phyloP scores from a whole-genome alignment of 2,888 invertebrate genomes.

The Drosophila imparisetae region DNA sequence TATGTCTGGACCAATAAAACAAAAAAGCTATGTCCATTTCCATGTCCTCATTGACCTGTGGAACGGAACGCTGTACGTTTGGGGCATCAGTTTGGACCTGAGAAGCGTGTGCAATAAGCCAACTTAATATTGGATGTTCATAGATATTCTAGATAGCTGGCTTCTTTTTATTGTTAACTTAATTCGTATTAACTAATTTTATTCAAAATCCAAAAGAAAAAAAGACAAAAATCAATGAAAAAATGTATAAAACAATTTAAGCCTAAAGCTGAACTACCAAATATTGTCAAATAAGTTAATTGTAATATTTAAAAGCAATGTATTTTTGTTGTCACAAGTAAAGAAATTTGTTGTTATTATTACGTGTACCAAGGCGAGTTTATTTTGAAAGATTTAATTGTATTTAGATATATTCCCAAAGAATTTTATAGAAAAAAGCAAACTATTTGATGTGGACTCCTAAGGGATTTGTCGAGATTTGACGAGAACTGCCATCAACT shows the following conservation, averaged over 20 bases:
- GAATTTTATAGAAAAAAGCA: not conserved
- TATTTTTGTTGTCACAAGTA: slow-evolving; percentile 34
- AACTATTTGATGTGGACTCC: not conserved
- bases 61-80: slow-evolving; percentile 1
- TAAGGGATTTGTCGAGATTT: fast-evolving
- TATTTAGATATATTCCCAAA: not conserved
- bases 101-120: slow-evolving; percentile 24
- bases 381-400: not conserved
- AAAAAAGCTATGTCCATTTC: not conserved
- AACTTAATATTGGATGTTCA: slow-evolving; percentile 10
- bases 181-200: slow-evolving; percentile 26
- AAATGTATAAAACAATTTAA: slow-evolving; percentile 15
- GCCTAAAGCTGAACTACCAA: slow-evolving; percentile 68
- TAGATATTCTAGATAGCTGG: slow-evolving; percentile 13
- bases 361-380: not conserved
- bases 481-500: not conserved
- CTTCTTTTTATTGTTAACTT: slow-evolving; percentile 6
- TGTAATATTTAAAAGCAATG: slow-evolving; percentile 35
- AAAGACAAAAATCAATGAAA: not conserved
- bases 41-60: slow-evolving; percentile 1
- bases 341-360: slow-evolving; percentile 32
- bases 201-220: slow-evolving; percentile 12
- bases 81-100: slow-evolving; percentile 12
- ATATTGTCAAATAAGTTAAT: slow-evolving; percentile 61
- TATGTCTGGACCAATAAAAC: slow-evolving; percentile 2